Evolutionary conservation across 1,140 invertebrate species (phyloP).

Genomic region (Helicoverpa armigera): DNA sequence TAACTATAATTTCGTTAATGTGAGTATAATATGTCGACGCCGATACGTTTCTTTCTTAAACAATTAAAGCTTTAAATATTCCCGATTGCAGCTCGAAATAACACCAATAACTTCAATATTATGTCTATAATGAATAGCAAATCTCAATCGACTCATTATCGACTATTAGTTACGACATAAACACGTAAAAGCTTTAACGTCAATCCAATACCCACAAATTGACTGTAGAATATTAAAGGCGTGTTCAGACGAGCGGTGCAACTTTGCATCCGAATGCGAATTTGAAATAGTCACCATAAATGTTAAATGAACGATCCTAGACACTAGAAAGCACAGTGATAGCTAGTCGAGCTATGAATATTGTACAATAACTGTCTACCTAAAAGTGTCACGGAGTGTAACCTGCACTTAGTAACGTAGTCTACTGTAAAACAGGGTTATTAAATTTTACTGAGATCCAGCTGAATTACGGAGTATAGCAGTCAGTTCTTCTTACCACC

Average conservation of each 20-base stretch:
- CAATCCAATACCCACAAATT: constrained; percentile 57
- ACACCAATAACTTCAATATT: background rate
- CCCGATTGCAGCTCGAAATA: background rate
- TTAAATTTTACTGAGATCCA: background rate
- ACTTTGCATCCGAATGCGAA: constrained; percentile 60
- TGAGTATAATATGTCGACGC: too few relatives aligned
- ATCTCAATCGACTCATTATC: background rate
- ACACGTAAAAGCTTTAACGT: constrained; percentile 49
- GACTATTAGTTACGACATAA: constrained; percentile 28
- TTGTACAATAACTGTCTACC: constrained; percentile 40
- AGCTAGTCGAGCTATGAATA: constrained; percentile 35
- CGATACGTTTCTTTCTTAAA: too few relatives aligned
- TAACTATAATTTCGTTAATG: too few relatives aligned
- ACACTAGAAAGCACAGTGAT: constrained; percentile 11
- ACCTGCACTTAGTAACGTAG: constrained; percentile 8
- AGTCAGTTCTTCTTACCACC: background rate
- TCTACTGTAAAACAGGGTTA: background rate
- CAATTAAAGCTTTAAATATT: too few relatives aligned
- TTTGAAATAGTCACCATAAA: constrained; percentile 64
- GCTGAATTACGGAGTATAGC: background rate
- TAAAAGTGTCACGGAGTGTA: constrained; percentile 31
- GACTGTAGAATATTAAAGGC: constrained; percentile 60
- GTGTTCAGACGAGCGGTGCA: constrained; percentile 37
- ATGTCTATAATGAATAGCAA: background rate
- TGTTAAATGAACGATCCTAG: constrained; percentile 60